Percentiles rank a stretch among this genome's conserved stretches.
Conservation (phyloP, 2,888 invertebrate genomes). For the Macrosiphum euphorbiae region DNA sequence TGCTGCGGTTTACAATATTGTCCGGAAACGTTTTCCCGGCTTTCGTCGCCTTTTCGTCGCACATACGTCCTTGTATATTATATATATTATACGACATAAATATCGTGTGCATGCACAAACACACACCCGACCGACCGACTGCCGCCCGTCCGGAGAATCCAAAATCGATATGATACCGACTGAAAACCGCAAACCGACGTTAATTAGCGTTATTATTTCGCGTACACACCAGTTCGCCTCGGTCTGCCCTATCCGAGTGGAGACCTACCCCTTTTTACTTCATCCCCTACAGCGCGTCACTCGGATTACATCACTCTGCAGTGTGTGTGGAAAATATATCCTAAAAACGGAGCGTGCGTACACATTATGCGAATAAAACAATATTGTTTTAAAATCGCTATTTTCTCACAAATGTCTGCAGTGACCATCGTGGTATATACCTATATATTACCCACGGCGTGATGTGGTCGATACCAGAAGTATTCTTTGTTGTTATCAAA, state of each 20-base stretch:
- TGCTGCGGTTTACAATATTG: neutral
- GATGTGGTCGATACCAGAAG: neutral
- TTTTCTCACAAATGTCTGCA: neutral
- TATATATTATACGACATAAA: neutral
- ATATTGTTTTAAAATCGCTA: neutral
- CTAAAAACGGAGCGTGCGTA: neutral
- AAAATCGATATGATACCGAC: constrained; percentile 49
- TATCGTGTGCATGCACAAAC: neutral
- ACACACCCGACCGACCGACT: neutral
- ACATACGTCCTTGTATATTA: neutral
- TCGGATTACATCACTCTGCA: neutral
- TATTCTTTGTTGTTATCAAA: neutral
- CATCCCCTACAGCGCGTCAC: neutral
- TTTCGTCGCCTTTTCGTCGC: neutral
- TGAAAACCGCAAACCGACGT: constrained; percentile 54
- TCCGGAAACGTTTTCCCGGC: constrained; percentile 45
- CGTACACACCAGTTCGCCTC: neutral
- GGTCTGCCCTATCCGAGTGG: neutral
- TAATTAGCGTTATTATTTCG: constrained; percentile 55
- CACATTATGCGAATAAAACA: neutral
- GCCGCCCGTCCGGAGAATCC: neutral
- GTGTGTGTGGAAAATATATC: neutral
- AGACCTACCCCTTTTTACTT: neutral
- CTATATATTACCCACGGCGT: too few relatives aligned
- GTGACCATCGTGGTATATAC: neutral